A percentile compares a stretch with the other conserved stretches of the same genome.
Evolutionary conservation across 2,113 vertebrate species (phyloP).

Genomic region (Dipodomys spectabilis): DNA sequence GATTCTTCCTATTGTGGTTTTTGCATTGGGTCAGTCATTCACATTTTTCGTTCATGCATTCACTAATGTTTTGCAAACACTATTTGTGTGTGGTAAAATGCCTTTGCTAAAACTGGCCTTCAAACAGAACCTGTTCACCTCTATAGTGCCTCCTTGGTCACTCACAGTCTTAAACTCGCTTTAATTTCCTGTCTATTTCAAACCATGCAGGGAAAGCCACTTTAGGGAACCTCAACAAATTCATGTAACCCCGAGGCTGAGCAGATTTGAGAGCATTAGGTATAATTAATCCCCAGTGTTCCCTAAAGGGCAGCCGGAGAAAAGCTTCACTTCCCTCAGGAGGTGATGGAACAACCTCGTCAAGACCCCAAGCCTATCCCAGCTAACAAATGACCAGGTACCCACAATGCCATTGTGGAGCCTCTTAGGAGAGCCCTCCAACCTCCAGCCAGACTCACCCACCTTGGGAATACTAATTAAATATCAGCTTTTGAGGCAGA

Average conservation of each 20-base stretch:
- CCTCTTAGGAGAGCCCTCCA: background rate
- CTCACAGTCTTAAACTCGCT: background rate
- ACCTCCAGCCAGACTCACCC: background rate
- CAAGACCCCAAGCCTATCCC: background rate
- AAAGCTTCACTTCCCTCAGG: background rate
- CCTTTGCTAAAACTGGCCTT: background rate
- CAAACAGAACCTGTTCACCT: background rate
- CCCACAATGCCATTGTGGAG: too few relatives aligned
- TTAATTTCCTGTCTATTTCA: background rate
- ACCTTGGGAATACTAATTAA: background rate
- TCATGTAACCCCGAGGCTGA: background rate
- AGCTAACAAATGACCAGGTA: background rate
- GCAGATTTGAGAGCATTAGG: background rate
- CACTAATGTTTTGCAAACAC: background rate
- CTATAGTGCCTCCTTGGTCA: accelerated
- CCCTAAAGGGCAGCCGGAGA: background rate
- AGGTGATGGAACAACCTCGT: background rate
- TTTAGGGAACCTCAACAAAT: background rate
- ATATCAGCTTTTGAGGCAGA: background rate
- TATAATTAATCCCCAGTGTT: background rate
- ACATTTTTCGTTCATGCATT: background rate
- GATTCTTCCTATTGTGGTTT: background rate
- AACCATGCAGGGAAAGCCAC: background rate
- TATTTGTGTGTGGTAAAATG: background rate
- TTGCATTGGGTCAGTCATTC: background rate